Base-by-base conservation (phyloP, 2,888 invertebrate genomes). In the Drosophila tanythrix region DNA sequence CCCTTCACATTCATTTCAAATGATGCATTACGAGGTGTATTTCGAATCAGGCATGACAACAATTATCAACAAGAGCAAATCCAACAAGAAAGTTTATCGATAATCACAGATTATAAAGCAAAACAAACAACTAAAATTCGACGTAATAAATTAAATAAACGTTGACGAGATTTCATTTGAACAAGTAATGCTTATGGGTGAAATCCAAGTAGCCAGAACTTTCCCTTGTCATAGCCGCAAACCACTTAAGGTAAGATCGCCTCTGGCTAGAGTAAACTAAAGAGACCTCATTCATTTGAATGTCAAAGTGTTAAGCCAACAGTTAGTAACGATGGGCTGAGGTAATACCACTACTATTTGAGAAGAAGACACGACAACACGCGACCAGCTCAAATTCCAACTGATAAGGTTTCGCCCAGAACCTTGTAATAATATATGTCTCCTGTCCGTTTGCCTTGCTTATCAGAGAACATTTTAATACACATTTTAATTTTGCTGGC, bases 401-500 rank as follows among this genome's bases (percentile, higher is more conserved):
- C 10, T 27, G 50, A 55, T 59, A 60, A 18, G 36, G 13, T 46
- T 13, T 15, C 15, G 18, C 15, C 11, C n/a, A 46, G 2, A 35
- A 29, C 13, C n/a, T 48, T 59, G 40, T 48, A 29, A 59, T 56
- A 59, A 76, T 77, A 72, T 48, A 62, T 57, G 56, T 27, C 35
- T 25, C 21, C 18, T n/a, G 36, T 25, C 15, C 33, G 13, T 50
- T 36, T 69, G 36, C 2, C 18, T 25, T n/a, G 46, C 43, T 79
- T 82, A 82, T 87, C 82, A 59, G 38, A 27, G 8, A 63, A 73
- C 35, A 68, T 61, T 53, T 77, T 66, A 86, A 81, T 53, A 55
- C 77, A 80, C 69, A 74, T 79, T 84, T 87, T 61, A 70, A 78
- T 79, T 78, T 70, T 35, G 51, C 8, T 81, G 82, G 40, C 76